phyloP scores from a whole-genome alignment of 2,113 vertebrate species.

The Callocephalon fimbriatum region DNA sequence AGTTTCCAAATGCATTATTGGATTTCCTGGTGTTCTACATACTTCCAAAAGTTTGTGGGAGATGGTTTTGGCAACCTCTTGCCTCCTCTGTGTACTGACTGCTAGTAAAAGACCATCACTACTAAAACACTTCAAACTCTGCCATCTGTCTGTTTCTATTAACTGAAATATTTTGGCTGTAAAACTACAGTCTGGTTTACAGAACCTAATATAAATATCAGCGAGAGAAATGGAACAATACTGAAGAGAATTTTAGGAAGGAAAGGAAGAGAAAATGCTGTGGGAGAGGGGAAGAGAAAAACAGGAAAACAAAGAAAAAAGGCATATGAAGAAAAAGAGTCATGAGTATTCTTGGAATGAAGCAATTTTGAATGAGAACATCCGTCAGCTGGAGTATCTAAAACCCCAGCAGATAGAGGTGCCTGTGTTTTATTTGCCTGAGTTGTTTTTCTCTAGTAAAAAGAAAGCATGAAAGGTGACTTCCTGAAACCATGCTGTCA shows the following conservation, averaged over 20 bases:
- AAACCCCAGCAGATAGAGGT: background rate
- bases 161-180: constrained; percentile 4
- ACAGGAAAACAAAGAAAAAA: background rate
- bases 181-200: background rate
- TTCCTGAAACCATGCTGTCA: background rate
- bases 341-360: background rate
- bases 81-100: background rate
- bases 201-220: background rate
- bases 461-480: background rate
- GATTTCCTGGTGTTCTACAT: background rate
- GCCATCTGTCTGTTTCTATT: constrained; percentile 34
- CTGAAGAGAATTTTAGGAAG: background rate
- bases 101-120: background rate
- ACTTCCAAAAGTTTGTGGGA: background rate
- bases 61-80: background rate
- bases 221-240: background rate
- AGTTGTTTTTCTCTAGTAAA: background rate
- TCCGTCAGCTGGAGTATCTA: background rate
- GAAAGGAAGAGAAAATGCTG: background rate
- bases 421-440: background rate
- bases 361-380: background rate
- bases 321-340: background rate
- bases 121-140: background rate
- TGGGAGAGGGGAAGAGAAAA: background rate
- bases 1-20: background rate